Base-by-base conservation (phyloP, 2,113 vertebrate genomes). In the Syrrhaptes paradoxus region DNA sequence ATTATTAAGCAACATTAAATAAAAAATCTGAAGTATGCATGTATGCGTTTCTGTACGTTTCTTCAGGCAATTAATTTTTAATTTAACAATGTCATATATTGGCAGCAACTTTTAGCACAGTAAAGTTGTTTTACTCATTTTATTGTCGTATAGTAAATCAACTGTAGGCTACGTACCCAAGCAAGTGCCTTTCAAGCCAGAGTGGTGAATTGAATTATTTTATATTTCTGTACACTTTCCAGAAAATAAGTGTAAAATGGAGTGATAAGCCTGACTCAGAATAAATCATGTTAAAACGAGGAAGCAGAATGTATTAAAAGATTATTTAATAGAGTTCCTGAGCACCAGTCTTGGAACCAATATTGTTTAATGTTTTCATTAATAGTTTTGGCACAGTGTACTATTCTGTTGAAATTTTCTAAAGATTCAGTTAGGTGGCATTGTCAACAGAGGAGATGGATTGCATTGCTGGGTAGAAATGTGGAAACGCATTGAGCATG, bases 11-110 rank as follows among this genome's bases (percentile, higher is more conserved):
- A 71, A 55, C 17, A 21, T 68, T 95, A 93, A 92, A 85, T 91
- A 90, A 95, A 95, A 94, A 95, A 41, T 45, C 76, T 51, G 80
- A 81, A 89, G 34, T 48, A 77, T 0, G 65, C 72, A 52, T 77
- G 45, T 92, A 80, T 49, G 65, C 48, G 67, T 89, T 93, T 93
- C 90, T 92, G 45, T 76, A 34, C 54, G 38, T 89, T 95, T 93
- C 93, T 95, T 89, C 73, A 90, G 92, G 88, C 91, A 95, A 90
- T 92, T 95, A 95, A 92, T 95, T 97, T 96, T 95, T 95, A 95
- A 93, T 96, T 93, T 92, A 93, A 92, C 91, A 85, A 55, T 89
- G 76, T 86, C 15, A 4, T 86, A 71, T 90, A 95, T 72, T 94
- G 94, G 73, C 61, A 84, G 61, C 89, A 95, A 89, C 72, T 95